A percentile compares a stretch with the other conserved stretches of the same genome.
Conservation (phyloP, 2,888 invertebrate genomes). For the Polyommatus iphigenia region DNA sequence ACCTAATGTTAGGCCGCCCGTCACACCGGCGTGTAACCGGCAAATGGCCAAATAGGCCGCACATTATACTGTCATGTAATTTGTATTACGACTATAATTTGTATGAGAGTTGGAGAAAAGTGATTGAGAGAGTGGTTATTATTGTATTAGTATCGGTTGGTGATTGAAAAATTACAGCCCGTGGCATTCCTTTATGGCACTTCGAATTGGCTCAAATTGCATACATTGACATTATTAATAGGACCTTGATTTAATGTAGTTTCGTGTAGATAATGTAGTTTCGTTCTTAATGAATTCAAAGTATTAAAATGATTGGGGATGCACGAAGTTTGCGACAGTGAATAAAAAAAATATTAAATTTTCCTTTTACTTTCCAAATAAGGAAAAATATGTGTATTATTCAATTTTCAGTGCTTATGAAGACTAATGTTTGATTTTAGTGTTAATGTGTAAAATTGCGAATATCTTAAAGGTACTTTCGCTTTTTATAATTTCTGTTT, state of each 20-base stretch:
- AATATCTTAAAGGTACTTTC: not conserved
- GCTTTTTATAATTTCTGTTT: not conserved
- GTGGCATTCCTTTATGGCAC: slow-evolving; percentile 19
- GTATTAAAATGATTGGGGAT: not conserved
- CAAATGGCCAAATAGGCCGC: slow-evolving; percentile 29
- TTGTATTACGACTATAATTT: slow-evolving; percentile 26
- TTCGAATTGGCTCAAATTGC: slow-evolving; percentile 24
- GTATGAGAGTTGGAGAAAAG: slow-evolving; percentile 24
- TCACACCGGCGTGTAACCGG: slow-evolving; percentile 28
- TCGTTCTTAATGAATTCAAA: not conserved
- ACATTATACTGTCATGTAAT: slow-evolving; percentile 25
- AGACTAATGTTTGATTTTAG: not conserved
- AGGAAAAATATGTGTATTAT: not conserved
- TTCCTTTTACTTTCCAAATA: not conserved
- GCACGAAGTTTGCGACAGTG: not conserved
- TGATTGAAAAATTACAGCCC: slow-evolving; percentile 29
- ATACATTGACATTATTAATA: slow-evolving; percentile 22
- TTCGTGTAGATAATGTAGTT: not conserved
- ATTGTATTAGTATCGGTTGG: slow-evolving; percentile 27
- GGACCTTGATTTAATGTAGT: not conserved
- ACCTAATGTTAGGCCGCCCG: slow-evolving; percentile 29
- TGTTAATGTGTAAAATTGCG: not conserved
- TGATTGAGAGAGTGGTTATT: slow-evolving; percentile 27
- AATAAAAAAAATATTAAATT: not conserved
- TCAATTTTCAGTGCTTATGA: not conserved